Conservation (phyloP, 2,113 vertebrate genomes). For the Oreochromis spilurus region DNA sequence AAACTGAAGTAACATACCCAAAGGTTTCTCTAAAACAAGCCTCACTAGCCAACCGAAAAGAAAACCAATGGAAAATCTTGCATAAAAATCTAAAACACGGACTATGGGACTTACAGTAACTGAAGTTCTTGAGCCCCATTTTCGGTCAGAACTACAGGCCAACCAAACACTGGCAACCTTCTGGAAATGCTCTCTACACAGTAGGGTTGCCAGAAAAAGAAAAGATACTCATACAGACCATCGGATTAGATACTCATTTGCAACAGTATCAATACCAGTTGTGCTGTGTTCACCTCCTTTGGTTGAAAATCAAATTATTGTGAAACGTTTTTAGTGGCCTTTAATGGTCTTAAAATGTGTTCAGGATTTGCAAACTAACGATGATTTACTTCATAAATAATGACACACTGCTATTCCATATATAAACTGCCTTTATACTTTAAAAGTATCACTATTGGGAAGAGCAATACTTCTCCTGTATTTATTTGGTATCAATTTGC, state of each 20-base stretch:
- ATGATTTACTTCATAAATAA: not conserved
- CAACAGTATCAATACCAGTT: not conserved
- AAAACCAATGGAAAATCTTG: not conserved
- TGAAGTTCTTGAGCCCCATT: not conserved
- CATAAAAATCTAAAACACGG: not conserved
- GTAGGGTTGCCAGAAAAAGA: not conserved
- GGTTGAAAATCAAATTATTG: not conserved
- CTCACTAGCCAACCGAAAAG: not conserved
- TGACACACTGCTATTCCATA: not conserved
- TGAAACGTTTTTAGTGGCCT: not conserved
- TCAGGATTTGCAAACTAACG: too few relatives aligned
- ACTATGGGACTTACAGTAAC: not conserved
- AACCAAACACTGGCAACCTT: not conserved
- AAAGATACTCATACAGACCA: not conserved
- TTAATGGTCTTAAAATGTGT: not conserved
- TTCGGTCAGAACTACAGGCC: not conserved
- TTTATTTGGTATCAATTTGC: not conserved
- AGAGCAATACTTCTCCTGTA: not conserved
- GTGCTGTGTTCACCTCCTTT: not conserved
- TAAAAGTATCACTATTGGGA: not conserved
- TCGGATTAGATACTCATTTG: not conserved
- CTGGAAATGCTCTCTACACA: not conserved
- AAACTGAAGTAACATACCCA: not conserved
- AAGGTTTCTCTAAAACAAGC: not conserved
- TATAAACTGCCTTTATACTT: not conserved